phyloP scores from a whole-genome alignment of 2,888 invertebrate genomes.

The Parasteatoda lunata region DNA sequence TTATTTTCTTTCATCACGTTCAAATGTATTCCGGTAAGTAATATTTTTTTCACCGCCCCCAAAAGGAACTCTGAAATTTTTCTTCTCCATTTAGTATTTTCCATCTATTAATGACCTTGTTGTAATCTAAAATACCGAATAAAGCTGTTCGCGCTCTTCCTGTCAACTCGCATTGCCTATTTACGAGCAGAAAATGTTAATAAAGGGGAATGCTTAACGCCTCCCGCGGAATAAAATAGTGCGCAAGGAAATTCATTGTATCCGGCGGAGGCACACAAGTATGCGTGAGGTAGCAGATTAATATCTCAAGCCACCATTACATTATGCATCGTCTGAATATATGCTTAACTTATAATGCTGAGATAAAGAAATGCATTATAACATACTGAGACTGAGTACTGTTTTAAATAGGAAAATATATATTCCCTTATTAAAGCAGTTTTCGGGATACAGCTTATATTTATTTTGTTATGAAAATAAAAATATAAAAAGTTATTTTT shows the following conservation, averaged over 20 bases:
- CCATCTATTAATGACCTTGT: conserved; percentile 12
- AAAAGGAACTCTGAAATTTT: neutral
- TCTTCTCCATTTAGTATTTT: neutral
- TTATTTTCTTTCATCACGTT: conserved; percentile 3
- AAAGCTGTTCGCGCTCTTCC: conserved; percentile 55
- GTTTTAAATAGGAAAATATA: neutral
- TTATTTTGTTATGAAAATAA: no score
- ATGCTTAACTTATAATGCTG: neutral
- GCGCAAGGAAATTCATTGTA: conserved; percentile 27
- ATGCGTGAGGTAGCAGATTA: conserved; percentile 29
- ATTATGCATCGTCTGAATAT: conserved; percentile 41
- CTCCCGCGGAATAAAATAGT: conserved; percentile 28
- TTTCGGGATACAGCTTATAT: no score
- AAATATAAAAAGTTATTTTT: no score
- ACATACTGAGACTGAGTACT: neutral
- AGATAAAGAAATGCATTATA: neutral
- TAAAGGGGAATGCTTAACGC: conserved; percentile 21
- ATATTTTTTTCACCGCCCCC: conserved; percentile 20
- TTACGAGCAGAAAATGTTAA: conserved; percentile 63
- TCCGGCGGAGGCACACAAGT: conserved; percentile 17
- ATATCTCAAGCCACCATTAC: conserved; percentile 20
- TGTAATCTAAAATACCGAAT: conserved; percentile 28
- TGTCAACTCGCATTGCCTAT: conserved; percentile 30
- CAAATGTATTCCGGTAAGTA: neutral
- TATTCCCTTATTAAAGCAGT: no score